Conservation (phyloP, 1,140 invertebrate species). For the Drosophila watanabei region DNA sequence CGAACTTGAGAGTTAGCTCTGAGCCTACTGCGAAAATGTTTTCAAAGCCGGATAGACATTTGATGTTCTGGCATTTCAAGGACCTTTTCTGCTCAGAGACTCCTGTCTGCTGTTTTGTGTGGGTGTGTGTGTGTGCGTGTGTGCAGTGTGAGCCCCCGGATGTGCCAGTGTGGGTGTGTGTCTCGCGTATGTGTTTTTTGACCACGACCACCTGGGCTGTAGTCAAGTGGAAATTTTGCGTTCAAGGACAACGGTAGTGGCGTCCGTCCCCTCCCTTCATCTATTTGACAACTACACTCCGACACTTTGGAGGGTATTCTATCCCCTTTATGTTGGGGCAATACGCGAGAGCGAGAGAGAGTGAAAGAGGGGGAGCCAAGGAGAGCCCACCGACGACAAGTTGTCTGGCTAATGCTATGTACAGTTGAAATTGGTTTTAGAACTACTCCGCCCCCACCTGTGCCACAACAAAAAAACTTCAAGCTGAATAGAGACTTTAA, state of each 20-base stretch:
- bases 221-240: conserved; percentile 79
- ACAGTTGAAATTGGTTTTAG: conserved; percentile 38
- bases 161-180: conserved; percentile 24
- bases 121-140: conserved; percentile 12
- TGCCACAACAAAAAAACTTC: not conserved
- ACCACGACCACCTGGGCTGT: conserved; percentile 75
- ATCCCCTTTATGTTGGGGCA: not conserved
- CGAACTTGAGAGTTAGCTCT: conserved; percentile 4
- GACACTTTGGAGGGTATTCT: conserved; percentile 11
- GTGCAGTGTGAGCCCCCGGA: conserved; percentile 6
- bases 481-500: conserved; percentile 16
- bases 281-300: conserved; percentile 6
- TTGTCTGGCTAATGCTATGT: conserved; percentile 27
- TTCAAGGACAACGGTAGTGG: conserved; percentile 74
- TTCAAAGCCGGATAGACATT: conserved; percentile 6
- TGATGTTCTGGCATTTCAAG: conserved; percentile 53
- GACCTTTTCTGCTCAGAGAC: conserved; percentile 49
- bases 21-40: conserved; percentile 2
- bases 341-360: not conserved
- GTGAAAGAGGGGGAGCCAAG: not conserved
- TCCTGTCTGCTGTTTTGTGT: conserved; percentile 34
- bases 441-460: conserved; percentile 1
- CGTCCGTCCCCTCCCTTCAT: conserved; percentile 24
- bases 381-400: conserved; percentile 31
- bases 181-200: conserved; percentile 52